Base-by-base conservation (phyloP, 2,888 invertebrate genomes). In the Sylvicola fuscatus region DNA sequence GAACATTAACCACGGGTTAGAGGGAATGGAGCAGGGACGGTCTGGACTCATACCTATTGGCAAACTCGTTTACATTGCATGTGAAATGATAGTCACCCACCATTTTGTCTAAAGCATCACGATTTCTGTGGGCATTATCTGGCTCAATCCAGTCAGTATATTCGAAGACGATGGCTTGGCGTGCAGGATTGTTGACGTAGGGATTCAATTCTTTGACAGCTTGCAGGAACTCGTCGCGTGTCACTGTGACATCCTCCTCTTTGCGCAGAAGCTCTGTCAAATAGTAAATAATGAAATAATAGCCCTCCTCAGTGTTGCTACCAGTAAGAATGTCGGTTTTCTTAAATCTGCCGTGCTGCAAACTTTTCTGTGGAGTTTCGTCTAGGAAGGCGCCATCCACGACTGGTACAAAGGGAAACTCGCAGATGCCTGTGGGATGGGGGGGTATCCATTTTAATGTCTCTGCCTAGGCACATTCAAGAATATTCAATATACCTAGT, bases 1-100 rank as follows among this genome's bases (percentile, higher is more conserved):
- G 8, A 21, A n/a, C n/a, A 21, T 21, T 21, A 21, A 21, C 4
- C 4, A 21, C 8, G 21, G 5, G 8, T 6, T 8, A 21, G 8
- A 21, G 5, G 8, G 8, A 21, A 21, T 21, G 4, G 5, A 6
- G 8, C 21, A 21, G 5, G 21, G 5, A 21, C 21, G 21, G 5
- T 8, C n/a, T 29, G 6, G 14, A 29, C 14, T 7, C 16, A 30
- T 39, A 45, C 36, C 77, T 67, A 47, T 81, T 74, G 14, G 90
- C 87, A 55, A 92, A 81, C 54, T 90, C 86, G 60, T 90, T 90
- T 34, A 92, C 89, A 52, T 82, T 82, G 61, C 95, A 95, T 14
- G 89, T 86, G 57, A 93, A 92, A 52, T 89, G 86, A 49, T 82
- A 84, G 55, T 95, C 93, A 10, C 90, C 90, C 16, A 92, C 83